phyloP scores from a whole-genome alignment of 2,113 vertebrate species.

The Aix galericulata region DNA sequence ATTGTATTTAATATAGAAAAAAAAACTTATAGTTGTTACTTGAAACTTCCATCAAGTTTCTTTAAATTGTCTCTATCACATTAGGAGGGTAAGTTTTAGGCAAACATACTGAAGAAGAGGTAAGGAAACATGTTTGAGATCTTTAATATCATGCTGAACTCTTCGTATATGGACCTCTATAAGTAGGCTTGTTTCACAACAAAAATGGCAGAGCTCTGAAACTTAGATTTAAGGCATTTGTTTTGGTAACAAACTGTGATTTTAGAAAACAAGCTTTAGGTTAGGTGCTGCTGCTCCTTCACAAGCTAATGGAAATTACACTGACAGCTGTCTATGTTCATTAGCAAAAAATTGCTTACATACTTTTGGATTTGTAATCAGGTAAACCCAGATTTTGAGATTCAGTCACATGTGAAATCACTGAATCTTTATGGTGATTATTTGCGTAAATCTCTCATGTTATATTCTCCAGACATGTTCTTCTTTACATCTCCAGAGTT shows the following conservation, averaged over 20 bases:
- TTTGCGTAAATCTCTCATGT: background rate
- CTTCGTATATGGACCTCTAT: fast-evolving
- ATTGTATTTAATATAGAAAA: background rate
- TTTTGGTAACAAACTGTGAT: background rate
- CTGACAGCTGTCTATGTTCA: background rate
- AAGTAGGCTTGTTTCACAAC: background rate
- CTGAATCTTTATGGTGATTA: background rate
- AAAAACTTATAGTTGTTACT: background rate
- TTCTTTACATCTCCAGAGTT: background rate
- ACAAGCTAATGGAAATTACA: background rate
- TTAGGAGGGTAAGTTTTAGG: background rate
- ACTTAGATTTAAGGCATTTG: background rate
- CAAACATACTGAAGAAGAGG: background rate
- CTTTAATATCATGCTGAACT: background rate
- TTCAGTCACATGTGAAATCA: background rate
- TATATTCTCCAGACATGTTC: background rate
- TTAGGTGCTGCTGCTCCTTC: background rate
- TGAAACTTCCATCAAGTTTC: background rate
- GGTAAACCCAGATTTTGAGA: background rate
- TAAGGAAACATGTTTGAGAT: background rate
- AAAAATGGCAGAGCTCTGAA: too few species aligned
- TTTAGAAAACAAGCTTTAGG: background rate
- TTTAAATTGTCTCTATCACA: background rate
- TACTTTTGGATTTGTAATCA: background rate
- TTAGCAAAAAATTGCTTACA: background rate